phyloP scores from a whole-genome alignment of 2,888 invertebrate species.

The Acanthoscelides obtectus region DNA sequence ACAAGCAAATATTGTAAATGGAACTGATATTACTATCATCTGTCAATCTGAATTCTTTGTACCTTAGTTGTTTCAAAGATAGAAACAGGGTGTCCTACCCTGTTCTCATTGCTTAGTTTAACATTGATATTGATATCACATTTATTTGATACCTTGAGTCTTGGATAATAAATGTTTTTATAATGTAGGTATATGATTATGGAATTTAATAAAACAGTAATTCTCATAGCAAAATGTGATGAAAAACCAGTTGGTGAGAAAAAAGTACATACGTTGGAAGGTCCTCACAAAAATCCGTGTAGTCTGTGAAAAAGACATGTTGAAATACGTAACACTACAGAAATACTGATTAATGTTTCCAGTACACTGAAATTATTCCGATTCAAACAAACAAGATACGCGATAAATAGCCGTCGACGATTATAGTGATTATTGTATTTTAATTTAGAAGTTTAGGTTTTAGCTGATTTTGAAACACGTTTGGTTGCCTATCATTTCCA shows the following conservation, averaged over 20 bases:
- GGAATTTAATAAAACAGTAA: too few species aligned
- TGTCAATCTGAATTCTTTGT: too few species aligned
- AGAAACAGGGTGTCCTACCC: too few species aligned
- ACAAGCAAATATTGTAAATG: too few species aligned
- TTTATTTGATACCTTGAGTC: not conserved
- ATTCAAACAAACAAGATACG: not conserved
- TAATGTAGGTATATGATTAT: too few species aligned
- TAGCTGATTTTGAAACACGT: not conserved
- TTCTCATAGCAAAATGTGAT: not conserved
- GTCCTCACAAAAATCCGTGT: conserved; percentile 2
- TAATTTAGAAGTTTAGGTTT: not conserved
- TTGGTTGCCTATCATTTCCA: not conserved
- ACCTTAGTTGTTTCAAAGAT: too few species aligned
- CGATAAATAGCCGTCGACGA: not conserved
- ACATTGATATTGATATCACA: too few species aligned
- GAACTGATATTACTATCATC: too few species aligned
- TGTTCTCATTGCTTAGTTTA: not conserved
- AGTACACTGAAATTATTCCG: not conserved
- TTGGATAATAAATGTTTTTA: not conserved
- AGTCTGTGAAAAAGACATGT: not conserved
- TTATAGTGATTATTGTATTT: not conserved
- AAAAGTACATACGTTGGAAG: conserved; percentile 12
- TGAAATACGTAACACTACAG: not conserved
- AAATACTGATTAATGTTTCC: not conserved
- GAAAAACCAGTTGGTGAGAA: not conserved